Percentiles rank a stretch among this genome's conserved stretches.
Conservation (phyloP, 2,113 vertebrate species). For the Climacteris rufus region DNA sequence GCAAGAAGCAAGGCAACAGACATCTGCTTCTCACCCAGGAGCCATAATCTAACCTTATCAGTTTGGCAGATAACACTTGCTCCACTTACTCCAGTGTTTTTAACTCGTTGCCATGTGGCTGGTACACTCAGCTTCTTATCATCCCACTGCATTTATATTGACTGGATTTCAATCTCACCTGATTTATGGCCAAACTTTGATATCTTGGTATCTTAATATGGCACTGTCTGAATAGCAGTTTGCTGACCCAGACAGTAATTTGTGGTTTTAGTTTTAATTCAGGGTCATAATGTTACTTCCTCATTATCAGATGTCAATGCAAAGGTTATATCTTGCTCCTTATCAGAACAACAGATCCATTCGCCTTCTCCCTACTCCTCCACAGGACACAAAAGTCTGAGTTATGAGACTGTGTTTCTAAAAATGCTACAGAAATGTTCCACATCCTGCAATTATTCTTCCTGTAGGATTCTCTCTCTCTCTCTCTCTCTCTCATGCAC, state of each 20-base stretch:
- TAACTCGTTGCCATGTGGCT: neutral
- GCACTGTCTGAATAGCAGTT: neutral
- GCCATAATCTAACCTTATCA: neutral
- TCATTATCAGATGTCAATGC: neutral
- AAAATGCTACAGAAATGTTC: neutral
- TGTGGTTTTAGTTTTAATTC: neutral
- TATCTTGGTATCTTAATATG: too few species aligned
- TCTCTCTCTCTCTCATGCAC: too few species aligned
- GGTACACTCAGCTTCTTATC: neutral
- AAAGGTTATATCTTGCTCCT: neutral
- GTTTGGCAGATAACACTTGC: neutral
- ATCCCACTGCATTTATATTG: too few species aligned
- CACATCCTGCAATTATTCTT: neutral
- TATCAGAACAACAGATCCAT: neutral
- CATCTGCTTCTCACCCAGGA: neutral
- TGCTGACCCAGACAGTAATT: neutral
- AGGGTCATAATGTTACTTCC: accelerated
- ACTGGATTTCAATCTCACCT: neutral
- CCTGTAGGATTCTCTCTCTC: neutral
- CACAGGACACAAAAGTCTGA: neutral
- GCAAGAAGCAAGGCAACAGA: too few species aligned
- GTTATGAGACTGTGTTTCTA: neutral
- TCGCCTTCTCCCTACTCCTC: neutral
- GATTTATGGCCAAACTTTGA: neutral
- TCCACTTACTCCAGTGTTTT: neutral